These are phyloP conservation scores for Alosa alosa DNA, from an alignment of 2,113 vertebrate species.

Conservation along the genomic window DNA sequence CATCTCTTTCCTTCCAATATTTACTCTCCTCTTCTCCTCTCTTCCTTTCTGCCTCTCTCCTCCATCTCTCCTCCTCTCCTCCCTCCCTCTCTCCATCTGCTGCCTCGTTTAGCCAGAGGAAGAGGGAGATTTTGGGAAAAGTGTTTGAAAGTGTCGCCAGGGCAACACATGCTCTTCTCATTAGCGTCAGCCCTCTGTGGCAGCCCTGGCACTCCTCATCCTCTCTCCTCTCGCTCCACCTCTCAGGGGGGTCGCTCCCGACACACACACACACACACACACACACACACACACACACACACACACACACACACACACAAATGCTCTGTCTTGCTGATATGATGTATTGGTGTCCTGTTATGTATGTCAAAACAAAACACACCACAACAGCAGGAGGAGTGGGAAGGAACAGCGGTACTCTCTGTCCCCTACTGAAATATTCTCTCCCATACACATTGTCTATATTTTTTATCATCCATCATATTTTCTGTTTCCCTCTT, in stretches of 20 bases:
- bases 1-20: conserved; percentile 25
- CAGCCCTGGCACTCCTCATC: conserved; percentile 28
- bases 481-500: no score
- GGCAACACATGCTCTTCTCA: conserved; percentile 60
- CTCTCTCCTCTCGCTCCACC: conserved; percentile 52
- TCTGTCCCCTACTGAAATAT: neutral
- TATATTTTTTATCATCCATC: no score
- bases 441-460: neutral
- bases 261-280: conserved; percentile 12
- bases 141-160: conserved; percentile 44
- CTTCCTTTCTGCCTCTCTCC: conserved; percentile 3
- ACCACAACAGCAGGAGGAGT: neutral
- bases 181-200: conserved; percentile 16
- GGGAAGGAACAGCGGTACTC: neutral
- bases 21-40: conserved; percentile 44
- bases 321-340: neutral
- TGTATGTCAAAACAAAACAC: neutral
- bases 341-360: neutral
- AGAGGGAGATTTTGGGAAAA: neutral
- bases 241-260: conserved; percentile 41
- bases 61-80: conserved; percentile 19
- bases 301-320: neutral
- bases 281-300: neutral
- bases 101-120: conserved; percentile 47
- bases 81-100: conserved; percentile 43